These are phyloP conservation scores for Leucoma salicis DNA, from an alignment of 2,888 invertebrate species.

Conservation along the genomic window DNA sequence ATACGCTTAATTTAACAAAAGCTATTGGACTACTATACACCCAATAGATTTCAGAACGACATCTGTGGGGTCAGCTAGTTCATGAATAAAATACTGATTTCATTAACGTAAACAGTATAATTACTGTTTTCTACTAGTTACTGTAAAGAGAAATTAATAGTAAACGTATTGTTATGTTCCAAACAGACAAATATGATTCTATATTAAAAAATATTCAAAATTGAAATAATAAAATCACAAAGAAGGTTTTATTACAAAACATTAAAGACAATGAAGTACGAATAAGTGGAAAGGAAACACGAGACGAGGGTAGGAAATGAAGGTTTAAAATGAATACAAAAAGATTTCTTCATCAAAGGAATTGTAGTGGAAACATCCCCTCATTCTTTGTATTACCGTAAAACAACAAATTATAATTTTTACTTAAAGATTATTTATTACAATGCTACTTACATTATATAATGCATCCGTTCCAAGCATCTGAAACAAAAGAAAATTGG, in stretches of 20 bases:
- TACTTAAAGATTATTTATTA: constrained; percentile 11
- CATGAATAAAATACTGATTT: too few species aligned
- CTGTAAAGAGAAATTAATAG: too few species aligned
- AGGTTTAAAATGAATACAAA: constrained; percentile 18
- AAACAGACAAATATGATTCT: too few species aligned
- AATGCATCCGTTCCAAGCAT: constrained; percentile 20
- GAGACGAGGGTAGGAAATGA: constrained; percentile 28
- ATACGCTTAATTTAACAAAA: too few species aligned
- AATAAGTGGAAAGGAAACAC: constrained; percentile 13
- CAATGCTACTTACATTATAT: constrained; percentile 23
- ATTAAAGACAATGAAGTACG: constrained; percentile 24
- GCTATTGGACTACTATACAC: too few species aligned
- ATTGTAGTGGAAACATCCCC: constrained; percentile 11
- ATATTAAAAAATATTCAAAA: too few species aligned
- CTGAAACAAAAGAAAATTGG: constrained; percentile 27
- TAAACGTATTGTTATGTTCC: too few species aligned
- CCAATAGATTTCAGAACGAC: too few species aligned
- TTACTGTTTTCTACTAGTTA: too few species aligned
- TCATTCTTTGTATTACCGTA: not conserved
- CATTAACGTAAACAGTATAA: too few species aligned
- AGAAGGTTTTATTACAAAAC: constrained; percentile 22
- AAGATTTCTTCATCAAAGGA: constrained; percentile 17
- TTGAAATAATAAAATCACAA: constrained; percentile 17
- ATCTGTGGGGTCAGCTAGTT: too few species aligned
- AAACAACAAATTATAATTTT: too few species aligned